Base-by-base conservation (phyloP, 2,888 invertebrate genomes). In the Dicycla oo region DNA sequence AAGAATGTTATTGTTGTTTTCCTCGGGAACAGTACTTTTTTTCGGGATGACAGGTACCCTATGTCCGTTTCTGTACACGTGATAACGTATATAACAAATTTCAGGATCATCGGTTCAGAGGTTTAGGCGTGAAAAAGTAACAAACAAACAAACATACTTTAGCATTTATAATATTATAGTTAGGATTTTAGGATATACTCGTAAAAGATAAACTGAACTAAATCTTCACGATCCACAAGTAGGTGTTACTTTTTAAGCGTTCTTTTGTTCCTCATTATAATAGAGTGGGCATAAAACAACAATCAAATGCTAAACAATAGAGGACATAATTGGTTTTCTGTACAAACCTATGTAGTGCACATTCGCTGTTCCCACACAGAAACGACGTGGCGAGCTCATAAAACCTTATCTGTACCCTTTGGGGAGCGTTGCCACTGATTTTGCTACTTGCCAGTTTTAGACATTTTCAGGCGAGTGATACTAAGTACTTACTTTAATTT, bases 331-430 rank as follows among this genome's bases (percentile, higher is more conserved):
- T 93, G 92, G 91, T 93, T 91, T 91, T 91, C 90, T 89, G 88
- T 91, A 91, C 90, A 92, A 94, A 93, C 90, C 92, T 91, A 92
- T 92, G 92, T 91, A 89, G 91, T 92, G 91, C 91, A 92, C 93
- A 93, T 93, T 94, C 89, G 88, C 91, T 92, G 91, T 92, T 92
- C 92, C 89, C 90, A 91, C 92, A 90, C 90, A 93, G 92, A 93
- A 94, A 95, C 94, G 94, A 94, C 92, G 94, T 91, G 93, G 94
- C 91, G 93, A 93, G 92, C 95, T 94, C 96, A 95, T 96, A 96
- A 96, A 96, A 95, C 93, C 95, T 95, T 96, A 96, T 96, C 95
- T 94, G 91, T 93, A 93, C 94, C 93, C 94, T 93, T 90, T 84
- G 80, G 73, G 93, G 89, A 80, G 89, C 90, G 87, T 93, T 95